Base-by-base conservation (phyloP, 2,113 vertebrate genomes). In the Erpornis zantholeuca region DNA sequence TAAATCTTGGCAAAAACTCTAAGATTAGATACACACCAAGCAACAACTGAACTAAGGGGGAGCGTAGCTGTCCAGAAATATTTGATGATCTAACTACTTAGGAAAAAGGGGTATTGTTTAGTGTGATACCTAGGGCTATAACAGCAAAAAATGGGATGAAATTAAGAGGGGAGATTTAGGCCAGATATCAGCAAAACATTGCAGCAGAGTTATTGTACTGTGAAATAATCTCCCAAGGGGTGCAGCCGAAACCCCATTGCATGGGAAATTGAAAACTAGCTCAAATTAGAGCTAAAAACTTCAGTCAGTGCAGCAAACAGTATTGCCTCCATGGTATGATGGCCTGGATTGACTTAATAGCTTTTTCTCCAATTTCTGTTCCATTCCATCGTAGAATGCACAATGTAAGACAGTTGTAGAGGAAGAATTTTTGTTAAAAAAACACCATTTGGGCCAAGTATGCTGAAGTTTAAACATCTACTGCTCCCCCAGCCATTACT, bases 251-350 rank as follows among this genome's bases (percentile, higher is more conserved):
- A 90, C 50, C 33, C 63, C 79, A 47, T 63, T 83, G 93, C 31
- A 94, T 17, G 50, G 82, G 54, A 96, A 96, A 90, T 52, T 72
- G 94, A 90, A 95, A 96, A 82, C 31, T 64, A 87, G 54, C 54
- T 95, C 85, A 45, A 94, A 93, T 88, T 94, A 77, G 78, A 93
- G 82, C 68, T 63, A 86, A 82, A 97, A 95, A 66, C 45, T 90
- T 91, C 75, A 85, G 18, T 91, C 75, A 85, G 18, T 65, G 40
- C 66, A 42, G 66, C 65, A 70, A 95, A 89, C 50, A 96, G 72
- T 82, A 47, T 49, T 87, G 82, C 57, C 83, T 61, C 66, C 1
- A 1, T 59, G 40, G 61, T 92, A 65, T 76, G 78, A 69, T 87
- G 87, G 66, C 38, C 91, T 93, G 59, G 63, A 85, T 9, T 79